phyloP scores from a whole-genome alignment of 2,888 invertebrate genomes.

The Aspidapion aeneum region DNA sequence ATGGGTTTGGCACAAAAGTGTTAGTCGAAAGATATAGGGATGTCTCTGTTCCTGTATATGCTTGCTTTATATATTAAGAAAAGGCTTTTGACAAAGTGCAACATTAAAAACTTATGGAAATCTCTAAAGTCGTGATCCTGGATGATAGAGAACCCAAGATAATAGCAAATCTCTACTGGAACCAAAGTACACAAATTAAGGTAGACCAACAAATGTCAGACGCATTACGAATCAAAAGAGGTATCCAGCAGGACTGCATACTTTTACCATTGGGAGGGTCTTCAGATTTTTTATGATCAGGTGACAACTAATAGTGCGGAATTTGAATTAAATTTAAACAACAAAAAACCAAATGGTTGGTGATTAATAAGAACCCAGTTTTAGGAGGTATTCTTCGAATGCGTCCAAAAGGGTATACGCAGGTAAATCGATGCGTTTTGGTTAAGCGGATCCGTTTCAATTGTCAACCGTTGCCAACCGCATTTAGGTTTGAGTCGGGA shows the following conservation, averaged over 20 bases:
- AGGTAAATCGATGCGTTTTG: too few relatives aligned
- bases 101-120: constrained; percentile 14
- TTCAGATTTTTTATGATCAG: not conserved
- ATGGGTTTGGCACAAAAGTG: constrained; percentile 14
- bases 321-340: not conserved
- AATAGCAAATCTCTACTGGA: constrained; percentile 8
- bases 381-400: too few relatives aligned
- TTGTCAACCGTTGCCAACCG: too few relatives aligned
- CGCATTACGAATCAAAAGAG: not conserved
- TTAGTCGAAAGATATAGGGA: constrained; percentile 15
- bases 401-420: too few relatives aligned
- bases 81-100: constrained; percentile 17
- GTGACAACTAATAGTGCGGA: not conserved
- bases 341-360: not conserved
- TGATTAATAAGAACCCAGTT: not conserved
- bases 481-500: too few relatives aligned
- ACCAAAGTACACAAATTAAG: constrained; percentile 7
- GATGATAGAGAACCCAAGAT: constrained; percentile 9
- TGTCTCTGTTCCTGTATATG: constrained; percentile 11
- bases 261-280: constrained; percentile 4
- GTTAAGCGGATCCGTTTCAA: too few relatives aligned
- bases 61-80: constrained; percentile 13
- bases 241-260: constrained; percentile 6
- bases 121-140: constrained; percentile 8
- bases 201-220: constrained; percentile 5